phyloP scores from a whole-genome alignment of 2,113 vertebrate species.

The Hypomesus transpacificus region DNA sequence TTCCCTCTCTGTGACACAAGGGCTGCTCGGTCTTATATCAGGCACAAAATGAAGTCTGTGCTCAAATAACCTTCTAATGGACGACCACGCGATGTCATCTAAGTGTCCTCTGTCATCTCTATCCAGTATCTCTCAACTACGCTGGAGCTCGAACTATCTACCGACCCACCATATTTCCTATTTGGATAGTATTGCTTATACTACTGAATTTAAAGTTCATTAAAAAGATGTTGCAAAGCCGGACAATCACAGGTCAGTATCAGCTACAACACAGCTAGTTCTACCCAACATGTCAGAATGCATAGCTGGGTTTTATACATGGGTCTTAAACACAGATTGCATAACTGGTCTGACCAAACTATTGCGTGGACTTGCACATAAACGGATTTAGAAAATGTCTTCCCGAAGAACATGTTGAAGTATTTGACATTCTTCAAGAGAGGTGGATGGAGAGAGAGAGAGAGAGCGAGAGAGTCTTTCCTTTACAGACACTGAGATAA shows the following conservation, averaged over 20 bases:
- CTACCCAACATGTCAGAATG: neutral
- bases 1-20: slow-evolving; percentile 18
- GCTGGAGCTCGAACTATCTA: too few relatives aligned
- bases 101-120: neutral
- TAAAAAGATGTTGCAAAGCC: too few relatives aligned
- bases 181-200: too few relatives aligned
- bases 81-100: slow-evolving; percentile 16
- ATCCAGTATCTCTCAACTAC: neutral
- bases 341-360: neutral
- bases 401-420: slow-evolving; percentile 39
- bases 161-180: too few relatives aligned
- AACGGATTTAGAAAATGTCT: slow-evolving; percentile 40
- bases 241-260: too few relatives aligned
- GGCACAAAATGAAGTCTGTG: slow-evolving; percentile 9
- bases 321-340: neutral
- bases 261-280: too few relatives aligned
- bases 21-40: slow-evolving; percentile 24
- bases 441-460: slow-evolving; percentile 25
- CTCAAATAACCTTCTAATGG: slow-evolving; percentile 7
- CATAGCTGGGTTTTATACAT: neutral
- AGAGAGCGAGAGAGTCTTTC: slow-evolving; percentile 11
- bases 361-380: slow-evolving; percentile 24
- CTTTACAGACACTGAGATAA: too few relatives aligned
- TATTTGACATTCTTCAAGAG: slow-evolving; percentile 21
- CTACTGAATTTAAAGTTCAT: too few relatives aligned